Conservation (phyloP, 2,113 vertebrate genomes). For the Lagopus leucura region DNA sequence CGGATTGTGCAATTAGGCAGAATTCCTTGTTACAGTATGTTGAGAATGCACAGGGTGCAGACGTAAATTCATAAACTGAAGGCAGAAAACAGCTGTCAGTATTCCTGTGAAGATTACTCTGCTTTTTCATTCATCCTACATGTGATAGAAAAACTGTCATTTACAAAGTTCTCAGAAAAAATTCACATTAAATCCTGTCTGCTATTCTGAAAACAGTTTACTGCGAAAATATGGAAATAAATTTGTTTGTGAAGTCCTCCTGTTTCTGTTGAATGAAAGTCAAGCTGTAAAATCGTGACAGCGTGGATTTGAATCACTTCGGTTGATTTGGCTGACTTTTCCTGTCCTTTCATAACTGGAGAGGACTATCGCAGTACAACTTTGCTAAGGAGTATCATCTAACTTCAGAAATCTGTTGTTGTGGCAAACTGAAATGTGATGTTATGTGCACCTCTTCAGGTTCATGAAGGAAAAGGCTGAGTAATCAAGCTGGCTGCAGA, state of each 20-base stretch:
- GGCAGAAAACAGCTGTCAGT: not conserved
- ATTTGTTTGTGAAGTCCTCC: not conserved
- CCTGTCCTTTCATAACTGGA: not conserved
- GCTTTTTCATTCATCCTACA: not conserved
- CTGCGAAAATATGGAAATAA: not conserved
- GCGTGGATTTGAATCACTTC: not conserved
- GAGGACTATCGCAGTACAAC: not conserved
- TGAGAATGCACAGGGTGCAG: rapidly evolving
- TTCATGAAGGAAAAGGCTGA: not conserved
- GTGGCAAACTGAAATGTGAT: not conserved
- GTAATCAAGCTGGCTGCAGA: not conserved
- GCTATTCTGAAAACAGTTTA: not conserved
- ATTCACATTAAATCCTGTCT: not conserved
- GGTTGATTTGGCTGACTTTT: not conserved
- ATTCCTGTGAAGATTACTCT: not conserved
- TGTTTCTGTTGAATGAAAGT: not conserved
- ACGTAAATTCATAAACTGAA: not conserved
- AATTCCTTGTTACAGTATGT: not conserved
- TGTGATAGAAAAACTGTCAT: not conserved
- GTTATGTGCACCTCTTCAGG: rapidly evolving
- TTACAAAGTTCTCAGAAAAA: not conserved
- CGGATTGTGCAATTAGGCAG: rapidly evolving
- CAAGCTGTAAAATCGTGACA: not conserved
- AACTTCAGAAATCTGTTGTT: not conserved
- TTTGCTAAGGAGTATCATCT: not conserved